Base-by-base conservation (phyloP, 2,888 invertebrate species). In the Epinotia bilunana region DNA sequence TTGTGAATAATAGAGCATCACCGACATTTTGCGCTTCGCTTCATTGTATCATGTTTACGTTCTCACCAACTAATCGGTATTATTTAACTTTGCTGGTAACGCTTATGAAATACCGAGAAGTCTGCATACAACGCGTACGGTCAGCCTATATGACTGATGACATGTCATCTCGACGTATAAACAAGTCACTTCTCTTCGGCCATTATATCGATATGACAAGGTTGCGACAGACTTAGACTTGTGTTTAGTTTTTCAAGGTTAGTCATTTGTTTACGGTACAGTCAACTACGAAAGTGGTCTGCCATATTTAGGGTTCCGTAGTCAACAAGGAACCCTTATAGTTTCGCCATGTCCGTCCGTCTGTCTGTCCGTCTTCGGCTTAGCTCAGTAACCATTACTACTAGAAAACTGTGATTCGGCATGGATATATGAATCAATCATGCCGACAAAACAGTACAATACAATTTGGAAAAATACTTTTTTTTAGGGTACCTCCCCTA, bases 131-230 rank as follows among this genome's bases (percentile, higher is more conserved):
- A 79, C n/a, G n/a, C n/a, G n/a, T n/a, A n/a, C 80, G 79, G 77
- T 77, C 78, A 78, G 82, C 80, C 77, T 88, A 89, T 88, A 89
- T 85, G 86, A 87, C 80, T 83, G 83, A 88, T 85, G 84, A 78
- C 80, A 78, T 83, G 84, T 85, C 86, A 84, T 84, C 81, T 82
- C 73, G 75, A 78, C 79, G 83, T 82, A 83, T 83, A 83, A 82
- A 82, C 79, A 82, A 80, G 76, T 77, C 75, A 72, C 71, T 78
- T 80, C 77, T 81, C 71, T 74, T 71, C 65, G 33, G 49, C 62
- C 65, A 75, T 75, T 75, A 67, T 75, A 67, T 75, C 65, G 53
- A 57, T 58, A 57, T 62, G 78, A 77, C 78, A 79, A 79, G 79
- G 78, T 76, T 77, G 72, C 69, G 58, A 70, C 73, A 71, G 73